A percentile compares a stretch with the other conserved stretches of the same genome.
Evolutionary conservation across 1,140 invertebrate genomes (phyloP).

Genomic region (Neodiprion pinetum): DNA sequence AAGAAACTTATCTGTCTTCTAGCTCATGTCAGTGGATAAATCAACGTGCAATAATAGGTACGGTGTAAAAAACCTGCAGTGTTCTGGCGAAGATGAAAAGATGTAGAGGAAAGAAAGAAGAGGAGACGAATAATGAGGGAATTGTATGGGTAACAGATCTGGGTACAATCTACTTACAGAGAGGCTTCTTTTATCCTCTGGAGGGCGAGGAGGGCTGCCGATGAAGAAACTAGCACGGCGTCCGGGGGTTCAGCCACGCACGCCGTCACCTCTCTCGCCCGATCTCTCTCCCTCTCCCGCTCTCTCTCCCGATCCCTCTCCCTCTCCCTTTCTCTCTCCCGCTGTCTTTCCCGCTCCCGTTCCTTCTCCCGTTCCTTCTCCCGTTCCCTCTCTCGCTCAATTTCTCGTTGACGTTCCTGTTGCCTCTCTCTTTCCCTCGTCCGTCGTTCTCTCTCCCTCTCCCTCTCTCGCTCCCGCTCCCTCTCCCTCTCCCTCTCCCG

Average conservation of each 20-base stretch:
- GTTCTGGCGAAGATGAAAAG: too few relatives aligned
- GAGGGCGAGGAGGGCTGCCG: constrained; percentile 61
- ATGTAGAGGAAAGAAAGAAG: too few relatives aligned
- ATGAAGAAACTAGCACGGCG: constrained; percentile 57
- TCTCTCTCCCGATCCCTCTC: constrained; percentile 43
- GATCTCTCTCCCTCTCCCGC: constrained; percentile 47
- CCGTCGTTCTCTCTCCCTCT: constrained; percentile 25
- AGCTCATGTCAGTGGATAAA: too few relatives aligned
- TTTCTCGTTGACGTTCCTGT: constrained; percentile 13
- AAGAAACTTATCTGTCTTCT: too few relatives aligned
- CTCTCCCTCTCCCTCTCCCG: constrained; percentile 18
- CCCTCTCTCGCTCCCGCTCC: constrained; percentile 39
- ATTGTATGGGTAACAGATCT: too few relatives aligned
- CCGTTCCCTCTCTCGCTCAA: constrained; percentile 22
- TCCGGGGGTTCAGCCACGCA: constrained; percentile 57
- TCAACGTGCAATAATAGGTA: too few relatives aligned
- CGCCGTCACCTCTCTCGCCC: constrained; percentile 50
- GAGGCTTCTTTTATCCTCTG: constrained; percentile 67
- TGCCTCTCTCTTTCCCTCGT: constrained; percentile 42
- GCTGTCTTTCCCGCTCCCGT: constrained; percentile 34
- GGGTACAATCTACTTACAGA: constrained; percentile 55
- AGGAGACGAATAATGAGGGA: too few relatives aligned
- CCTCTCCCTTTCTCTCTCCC: constrained; percentile 38
- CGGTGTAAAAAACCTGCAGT: too few relatives aligned
- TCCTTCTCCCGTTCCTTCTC: constrained; percentile 36